These are phyloP conservation scores for Sebastes oblongus DNA, from an alignment of 2,797 vertebrate species.

Conservation along the genomic window DNA sequence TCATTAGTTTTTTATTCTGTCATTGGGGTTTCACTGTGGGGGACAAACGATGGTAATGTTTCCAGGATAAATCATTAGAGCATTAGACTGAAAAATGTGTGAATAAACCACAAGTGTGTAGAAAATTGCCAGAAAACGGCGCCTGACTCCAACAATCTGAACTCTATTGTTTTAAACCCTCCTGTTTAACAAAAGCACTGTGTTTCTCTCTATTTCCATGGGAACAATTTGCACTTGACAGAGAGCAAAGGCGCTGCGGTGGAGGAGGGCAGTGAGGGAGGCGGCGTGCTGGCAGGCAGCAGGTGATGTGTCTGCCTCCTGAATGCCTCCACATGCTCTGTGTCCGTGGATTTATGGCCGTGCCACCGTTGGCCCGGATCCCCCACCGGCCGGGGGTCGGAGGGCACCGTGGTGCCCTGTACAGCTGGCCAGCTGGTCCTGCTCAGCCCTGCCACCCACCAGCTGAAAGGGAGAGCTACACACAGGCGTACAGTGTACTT, in stretches of 20 bases:
- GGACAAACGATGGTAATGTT: conserved; percentile 44
- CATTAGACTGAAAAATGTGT: conserved; percentile 26
- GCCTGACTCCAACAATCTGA: conserved; percentile 21
- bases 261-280: conserved; percentile 58
- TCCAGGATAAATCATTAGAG: conserved; percentile 20
- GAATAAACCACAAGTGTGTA: neutral
- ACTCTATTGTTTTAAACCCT: conserved; percentile 41
- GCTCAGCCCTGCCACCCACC: conserved; percentile 61
- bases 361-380: conserved; percentile 69
- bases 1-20: conserved; percentile 40
- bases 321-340: conserved; percentile 80
- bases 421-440: conserved; percentile 73
- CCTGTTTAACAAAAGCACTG: conserved; percentile 43
- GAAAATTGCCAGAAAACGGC: conserved; percentile 9
- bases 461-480: conserved; percentile 42
- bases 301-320: conserved; percentile 76
- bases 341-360: conserved; percentile 79
- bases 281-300: conserved; percentile 68
- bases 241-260: conserved; percentile 62
- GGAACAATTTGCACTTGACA: conserved; percentile 76
- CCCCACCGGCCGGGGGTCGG: conserved; percentile 65
- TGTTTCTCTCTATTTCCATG: conserved; percentile 67
- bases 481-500: conserved; percentile 2
- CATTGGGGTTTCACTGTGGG: conserved; percentile 39
- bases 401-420: conserved; percentile 69